Evolutionary conservation across 2,113 vertebrate genomes (phyloP).

Genomic region (rat (Rattus norvegicus)): GRCr8 NC_086024.1:68721001-68721500

Average conservation of each 20-base stretch:
- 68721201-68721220: neutral
- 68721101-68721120: neutral
- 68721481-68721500: slow-evolving; percentile 63
- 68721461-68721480: slow-evolving; percentile 67
- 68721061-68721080: neutral
- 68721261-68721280: neutral
- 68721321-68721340: slow-evolving; percentile 39
- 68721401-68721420: slow-evolving; percentile 67
- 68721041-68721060: neutral
- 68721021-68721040: neutral
- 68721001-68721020: neutral
- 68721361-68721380: slow-evolving; percentile 70
- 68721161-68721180: neutral
- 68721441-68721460: slow-evolving; percentile 64
- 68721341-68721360: slow-evolving; percentile 66
- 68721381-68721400: slow-evolving; percentile 72
- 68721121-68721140: slow-evolving; percentile 1
- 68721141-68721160: neutral
- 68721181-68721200: neutral
- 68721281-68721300: neutral
- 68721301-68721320: neutral
- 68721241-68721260: neutral
- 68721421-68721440: slow-evolving; percentile 67
- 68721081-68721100: neutral
- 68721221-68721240: neutral